Evolutionary conservation across 2,113 vertebrate species (phyloP), one percentile per base, ranked within the genome.

Genomic region (Machaerirhynchus nigripectus): DNA sequence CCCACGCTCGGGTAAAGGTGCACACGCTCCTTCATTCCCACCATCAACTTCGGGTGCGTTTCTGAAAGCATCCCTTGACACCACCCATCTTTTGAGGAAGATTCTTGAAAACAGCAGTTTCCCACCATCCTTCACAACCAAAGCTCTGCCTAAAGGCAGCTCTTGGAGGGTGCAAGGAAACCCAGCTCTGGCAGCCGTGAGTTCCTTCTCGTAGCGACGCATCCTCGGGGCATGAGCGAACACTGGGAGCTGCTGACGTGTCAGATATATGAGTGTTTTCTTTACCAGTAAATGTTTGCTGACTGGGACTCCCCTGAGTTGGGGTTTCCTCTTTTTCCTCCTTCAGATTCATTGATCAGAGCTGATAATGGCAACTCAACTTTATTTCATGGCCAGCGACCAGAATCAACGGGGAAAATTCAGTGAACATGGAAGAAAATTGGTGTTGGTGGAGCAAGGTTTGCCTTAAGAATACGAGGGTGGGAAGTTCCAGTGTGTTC

Each of bases 191-290:
- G 97, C 86, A 97, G 98, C 95, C 53, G 24, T 80, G 69, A 84
- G 96, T 77, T 97, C 81, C 94, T 91, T 35, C 92, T 73, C 86
- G 95, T 77, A 97, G 87, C 24, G 28, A 77, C 88, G 96, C 93
- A 95, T 89, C 92, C 96, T 95, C 44, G 91, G 96, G 97, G 91
- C 13, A 59, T 95, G 97, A 97, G 96, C 97, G 98, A 98, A 98
- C 98, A 98, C 97, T 90, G 97, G 91, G 75, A 98, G 95, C 97
- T 96, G 98, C 97, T 96, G 98, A 98, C 80, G 95, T 90, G 97
- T 88, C 97, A 98, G 98, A 98, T 97, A 98, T 97, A 98, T 64
- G 96, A 97, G 93, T 97, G 98, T 97, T 98, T 98, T 96, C 97
- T 98, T 98, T 96, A 97, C 97, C 97, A 86, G 85, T 27, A 95